Base-by-base conservation (phyloP, 1,140 invertebrate genomes). In the Cydia pomonella region DNA sequence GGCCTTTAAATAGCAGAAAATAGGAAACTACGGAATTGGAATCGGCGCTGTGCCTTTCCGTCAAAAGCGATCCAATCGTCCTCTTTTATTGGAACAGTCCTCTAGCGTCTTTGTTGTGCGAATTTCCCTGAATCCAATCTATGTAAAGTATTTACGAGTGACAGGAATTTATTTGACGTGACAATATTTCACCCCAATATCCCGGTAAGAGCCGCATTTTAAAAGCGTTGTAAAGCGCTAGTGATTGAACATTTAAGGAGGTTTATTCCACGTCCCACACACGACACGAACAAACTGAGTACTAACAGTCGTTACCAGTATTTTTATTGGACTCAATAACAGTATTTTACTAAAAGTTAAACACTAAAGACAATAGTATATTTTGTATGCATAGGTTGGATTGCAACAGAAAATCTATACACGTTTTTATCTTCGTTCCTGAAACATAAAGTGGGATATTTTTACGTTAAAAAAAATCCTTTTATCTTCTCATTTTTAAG, bases 111-210 rank as follows among this genome's bases (percentile, higher is more conserved):
- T 89, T 89, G 82, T 87, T 87, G 84, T 79, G 78, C 84, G 83
- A 84, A 86, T 84, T 87, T 79, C 81, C 79, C 78, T 76, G 78
- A 77, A 83, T 84, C 83, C 85, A 85, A 87, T 88, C 85, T 87
- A 87, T 88, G 85, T 82, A 87, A 89, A 88, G 84, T 87, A 86
- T 89, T 88, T 83, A 84, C 82, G 84, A 84, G 77, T 85, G 84
- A 84, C 85, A 82, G 82, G 85, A 87, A 86, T 85, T 85, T 87
- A 84, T 86, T 85, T 84, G 84, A 83, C 80, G 83, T 81, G 81
- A 82, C 83, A 84, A 84, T 88, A 82, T 82, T 79, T 79, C 82
- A 80, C 79, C 77, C 75, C 73, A 77, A 81, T 78, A 76, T 80
- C 75, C 72, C 77, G 63, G 75, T 75, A 74, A 69, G 63, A 73